Conservation (phyloP, 2,888 invertebrate genomes). For the Xylocampa areola region DNA sequence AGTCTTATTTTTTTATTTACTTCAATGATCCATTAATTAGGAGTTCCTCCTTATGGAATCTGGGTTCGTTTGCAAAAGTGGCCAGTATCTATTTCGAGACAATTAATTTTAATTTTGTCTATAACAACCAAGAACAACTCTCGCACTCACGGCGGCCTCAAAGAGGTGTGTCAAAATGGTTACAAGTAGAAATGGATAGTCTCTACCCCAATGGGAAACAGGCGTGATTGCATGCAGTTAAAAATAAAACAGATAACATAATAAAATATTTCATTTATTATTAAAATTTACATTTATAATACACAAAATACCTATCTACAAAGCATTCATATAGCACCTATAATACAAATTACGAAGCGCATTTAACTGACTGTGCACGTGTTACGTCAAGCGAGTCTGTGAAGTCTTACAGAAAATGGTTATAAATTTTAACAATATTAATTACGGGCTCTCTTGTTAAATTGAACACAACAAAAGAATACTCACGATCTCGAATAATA, state of each 20-base stretch:
- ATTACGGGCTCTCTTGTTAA: slow-evolving; percentile 11
- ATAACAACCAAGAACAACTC: no score
- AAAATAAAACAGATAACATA: slow-evolving; percentile 19
- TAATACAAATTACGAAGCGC: slow-evolving; percentile 52
- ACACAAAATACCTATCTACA: slow-evolving; percentile 51
- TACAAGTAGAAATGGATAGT: no score
- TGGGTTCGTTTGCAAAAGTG: no score
- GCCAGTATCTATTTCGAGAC: no score
- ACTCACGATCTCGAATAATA: slow-evolving; percentile 17
- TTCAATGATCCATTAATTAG: no score
- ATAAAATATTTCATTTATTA: slow-evolving; percentile 60
- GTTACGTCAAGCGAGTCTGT: slow-evolving; percentile 43
- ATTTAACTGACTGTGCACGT: slow-evolving; percentile 44
- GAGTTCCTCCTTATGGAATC: no score
- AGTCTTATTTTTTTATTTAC: no score
- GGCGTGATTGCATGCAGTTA: no score
- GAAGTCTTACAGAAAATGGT: slow-evolving; percentile 26
- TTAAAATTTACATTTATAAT: slow-evolving; percentile 51
- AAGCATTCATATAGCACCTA: slow-evolving; percentile 59
- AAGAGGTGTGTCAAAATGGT: no score
- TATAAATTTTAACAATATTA: slow-evolving; percentile 12
- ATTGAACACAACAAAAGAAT: slow-evolving; percentile 14
- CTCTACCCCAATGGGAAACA: no score
- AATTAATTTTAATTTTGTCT: no score
- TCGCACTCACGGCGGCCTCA: no score